Base-by-base conservation (phyloP, 2,888 invertebrate genomes). In the Drosophila quinaria region DNA sequence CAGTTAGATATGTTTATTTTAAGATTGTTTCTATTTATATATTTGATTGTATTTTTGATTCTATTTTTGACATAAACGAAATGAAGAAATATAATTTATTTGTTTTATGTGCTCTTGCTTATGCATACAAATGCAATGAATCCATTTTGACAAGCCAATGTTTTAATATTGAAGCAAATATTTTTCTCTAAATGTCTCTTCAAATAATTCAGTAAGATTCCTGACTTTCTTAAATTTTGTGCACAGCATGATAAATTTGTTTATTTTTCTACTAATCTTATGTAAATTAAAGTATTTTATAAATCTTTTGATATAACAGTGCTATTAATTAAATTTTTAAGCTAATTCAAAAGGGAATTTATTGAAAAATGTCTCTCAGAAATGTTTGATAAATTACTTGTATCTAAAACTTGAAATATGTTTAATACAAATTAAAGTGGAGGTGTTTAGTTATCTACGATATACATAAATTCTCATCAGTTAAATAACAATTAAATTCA, bases 401-500 rank as follows among this genome's bases (percentile, higher is more conserved):
- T 11, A 5, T 25, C 5, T 9, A 1, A 11, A 37, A 22, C 3
- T 11, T 3, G 1, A 0, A 35, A 51, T 51, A 10, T 5, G 10
- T 15, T 10, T 5, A 22, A 17, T 17, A 39, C 11, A 8, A 29
- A 29, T 29, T 29, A 29, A 29, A 8, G 9, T 29, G 1, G 29
- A 29, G 29, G 0, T 29, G 29, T 8, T 9, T 2, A 29, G 8
- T 17, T 29, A 1, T 15, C 13, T 35, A 35, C 35, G 35, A 11
- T 17, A 46, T 8, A 55, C 37, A 54, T 41, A 42, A 55, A 62
- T 73, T 55, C 50, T 46, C 54, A 58, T 69, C 60, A 78, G 51
- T 78, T 78, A 65, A 78, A 73, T 78, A 69, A 66, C 60, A 87
- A 87, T 87, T 82, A 81, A 87, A 75, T 75, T 81, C 72, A 81